Evolutionary conservation across 2,888 invertebrate species (phyloP).

Genomic region (Hipparchia sbordonii): DNA sequence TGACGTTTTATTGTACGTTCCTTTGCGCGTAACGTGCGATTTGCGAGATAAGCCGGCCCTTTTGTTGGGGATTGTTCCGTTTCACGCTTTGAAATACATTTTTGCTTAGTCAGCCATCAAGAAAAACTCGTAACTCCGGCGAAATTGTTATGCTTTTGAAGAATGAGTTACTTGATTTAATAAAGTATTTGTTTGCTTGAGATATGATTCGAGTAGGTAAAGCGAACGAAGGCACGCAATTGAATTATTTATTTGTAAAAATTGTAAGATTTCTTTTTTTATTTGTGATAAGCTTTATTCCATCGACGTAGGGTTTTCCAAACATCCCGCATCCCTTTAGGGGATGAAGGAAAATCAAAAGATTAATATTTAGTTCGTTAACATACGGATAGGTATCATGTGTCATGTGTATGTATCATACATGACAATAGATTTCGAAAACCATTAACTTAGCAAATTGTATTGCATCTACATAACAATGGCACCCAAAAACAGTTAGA

Average conservation of each 20-base stretch:
- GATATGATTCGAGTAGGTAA: constrained; percentile 12
- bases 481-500: constrained; percentile 30
- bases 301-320: no score
- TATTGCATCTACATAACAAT: constrained; percentile 38
- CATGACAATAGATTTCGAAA: not conserved
- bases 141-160: constrained; percentile 16
- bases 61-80: constrained; percentile 35
- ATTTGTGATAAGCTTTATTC: not conserved
- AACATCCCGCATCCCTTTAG: no score
- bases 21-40: constrained; percentile 43
- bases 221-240: constrained; percentile 14
- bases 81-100: constrained; percentile 32
- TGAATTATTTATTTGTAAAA: constrained; percentile 23
- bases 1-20: constrained; percentile 56
- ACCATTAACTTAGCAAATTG: constrained; percentile 28
- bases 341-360: no score
- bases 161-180: constrained; percentile 23
- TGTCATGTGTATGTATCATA: no score
- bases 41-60: constrained; percentile 38
- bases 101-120: constrained; percentile 41
- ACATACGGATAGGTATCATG: no score
- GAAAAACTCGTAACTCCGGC: constrained; percentile 31
- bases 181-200: constrained; percentile 40
- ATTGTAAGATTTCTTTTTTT: constrained; percentile 1
- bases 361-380: no score